phyloP scores from a whole-genome alignment of 2,888 invertebrate genomes.

The Chymomyza procnemis region DNA sequence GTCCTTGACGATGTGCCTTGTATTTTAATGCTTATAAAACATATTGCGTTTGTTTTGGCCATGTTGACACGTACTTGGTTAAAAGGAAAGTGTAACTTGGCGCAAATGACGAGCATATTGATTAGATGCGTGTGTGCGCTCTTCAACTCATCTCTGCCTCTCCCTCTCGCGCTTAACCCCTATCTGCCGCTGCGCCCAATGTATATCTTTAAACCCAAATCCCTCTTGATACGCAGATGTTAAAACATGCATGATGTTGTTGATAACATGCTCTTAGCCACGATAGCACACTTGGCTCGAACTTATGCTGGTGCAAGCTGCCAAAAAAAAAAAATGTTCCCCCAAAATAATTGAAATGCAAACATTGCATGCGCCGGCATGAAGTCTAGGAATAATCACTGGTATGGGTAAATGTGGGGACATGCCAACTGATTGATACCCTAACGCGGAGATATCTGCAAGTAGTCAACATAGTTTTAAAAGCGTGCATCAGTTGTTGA shows the following conservation, averaged over 20 bases:
- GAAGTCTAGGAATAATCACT: not conserved
- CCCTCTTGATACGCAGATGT: constrained; percentile 46
- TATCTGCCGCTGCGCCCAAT: not conserved
- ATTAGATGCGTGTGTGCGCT: constrained; percentile 54
- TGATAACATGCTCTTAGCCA: constrained; percentile 65
- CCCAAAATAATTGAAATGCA: constrained; percentile 28
- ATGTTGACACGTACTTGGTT: constrained; percentile 72
- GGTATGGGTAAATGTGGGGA: not conserved
- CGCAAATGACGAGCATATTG: constrained; percentile 71
- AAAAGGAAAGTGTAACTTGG: constrained; percentile 66
- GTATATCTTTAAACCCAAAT: not conserved
- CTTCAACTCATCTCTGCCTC: constrained; percentile 18
- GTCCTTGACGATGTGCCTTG: not conserved
- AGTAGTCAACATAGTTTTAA: no score
- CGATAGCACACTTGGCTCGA: constrained; percentile 40
- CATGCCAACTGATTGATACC: no score
- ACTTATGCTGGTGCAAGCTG: constrained; percentile 6
- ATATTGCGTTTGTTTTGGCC: constrained; percentile 18
- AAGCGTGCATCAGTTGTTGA: no score
- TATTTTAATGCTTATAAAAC: not conserved
- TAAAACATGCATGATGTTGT: constrained; percentile 46
- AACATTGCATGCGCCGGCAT: constrained; percentile 24
- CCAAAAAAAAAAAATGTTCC: constrained; percentile 13
- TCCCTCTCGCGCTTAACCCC: no score
- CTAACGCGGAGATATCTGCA: no score